Conservation (phyloP, 2,113 vertebrate genomes). For the Scolopax mira region DNA sequence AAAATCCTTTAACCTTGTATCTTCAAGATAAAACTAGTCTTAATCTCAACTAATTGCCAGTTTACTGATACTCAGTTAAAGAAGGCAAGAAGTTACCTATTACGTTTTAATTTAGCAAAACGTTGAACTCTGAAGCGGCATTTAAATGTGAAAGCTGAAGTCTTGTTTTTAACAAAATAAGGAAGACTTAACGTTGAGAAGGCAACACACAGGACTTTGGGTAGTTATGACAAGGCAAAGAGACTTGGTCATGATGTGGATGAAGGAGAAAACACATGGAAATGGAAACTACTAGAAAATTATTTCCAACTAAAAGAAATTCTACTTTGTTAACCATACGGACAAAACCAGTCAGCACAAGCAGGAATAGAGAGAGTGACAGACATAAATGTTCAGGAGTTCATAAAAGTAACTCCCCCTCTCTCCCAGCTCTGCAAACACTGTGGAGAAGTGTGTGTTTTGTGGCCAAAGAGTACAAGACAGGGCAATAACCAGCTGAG, state of each 20-base stretch:
- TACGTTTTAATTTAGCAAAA: neutral
- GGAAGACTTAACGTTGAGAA: neutral
- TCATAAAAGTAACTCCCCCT: neutral
- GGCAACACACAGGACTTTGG: neutral
- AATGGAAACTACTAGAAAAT: neutral
- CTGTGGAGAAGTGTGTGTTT: neutral
- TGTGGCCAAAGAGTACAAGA: neutral
- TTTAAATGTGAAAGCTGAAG: neutral
- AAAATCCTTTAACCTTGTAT: neutral
- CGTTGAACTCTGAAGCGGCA: neutral
- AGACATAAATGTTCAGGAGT: no score
- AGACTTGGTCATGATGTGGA: neutral
- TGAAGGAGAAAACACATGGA: neutral
- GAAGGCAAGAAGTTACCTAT: neutral
- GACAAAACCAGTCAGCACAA: neutral
- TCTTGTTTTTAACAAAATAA: neutral
- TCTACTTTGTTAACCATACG: neutral
- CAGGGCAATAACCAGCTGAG: neutral
- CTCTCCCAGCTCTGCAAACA: neutral
- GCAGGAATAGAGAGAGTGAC: neutral
- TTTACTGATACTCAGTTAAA: neutral
- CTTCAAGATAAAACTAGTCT: neutral
- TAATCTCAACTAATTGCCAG: neutral
- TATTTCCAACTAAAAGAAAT: neutral
- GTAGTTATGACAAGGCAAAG: neutral